Percentiles rank a stretch among this genome's conserved stretches.
phyloP scores from a whole-genome alignment of 2,797 vertebrate genomes.

The Eospalax fontanierii region DNA sequence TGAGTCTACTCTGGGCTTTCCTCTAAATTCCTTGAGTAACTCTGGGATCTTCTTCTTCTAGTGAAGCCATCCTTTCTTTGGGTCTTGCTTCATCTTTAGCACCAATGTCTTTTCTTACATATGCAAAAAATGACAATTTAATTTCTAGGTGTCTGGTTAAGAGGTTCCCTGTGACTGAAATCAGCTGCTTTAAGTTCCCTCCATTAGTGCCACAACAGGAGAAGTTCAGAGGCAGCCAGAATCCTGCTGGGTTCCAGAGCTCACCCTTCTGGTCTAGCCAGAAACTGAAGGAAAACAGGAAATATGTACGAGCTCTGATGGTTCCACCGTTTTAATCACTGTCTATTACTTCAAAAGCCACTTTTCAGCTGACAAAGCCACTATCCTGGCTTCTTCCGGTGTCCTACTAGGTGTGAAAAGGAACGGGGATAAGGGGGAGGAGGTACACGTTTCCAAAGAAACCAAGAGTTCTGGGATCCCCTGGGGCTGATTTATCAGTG shows the following conservation, averaged over 20 bases:
- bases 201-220: conserved; percentile 62
- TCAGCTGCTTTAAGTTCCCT: conserved; percentile 45
- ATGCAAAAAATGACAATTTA: conserved; percentile 53
- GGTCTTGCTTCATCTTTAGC: conserved; percentile 73
- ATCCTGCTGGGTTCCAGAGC: conserved; percentile 41
- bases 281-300: conserved; percentile 72
- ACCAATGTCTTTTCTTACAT: conserved; percentile 78
- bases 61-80: conserved; percentile 48
- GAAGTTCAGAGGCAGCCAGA: conserved; percentile 59
- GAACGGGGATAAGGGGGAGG: conserved; percentile 71
- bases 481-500: neutral
- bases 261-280: neutral
- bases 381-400: conserved; percentile 70
- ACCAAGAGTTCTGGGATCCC: conserved; percentile 54
- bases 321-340: neutral
- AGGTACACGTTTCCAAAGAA: conserved; percentile 82
- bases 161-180: conserved; percentile 35
- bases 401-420: conserved; percentile 63
- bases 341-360: conserved; percentile 56
- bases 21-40: conserved; percentile 34
- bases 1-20: conserved; percentile 14
- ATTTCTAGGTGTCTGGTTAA: conserved; percentile 50
- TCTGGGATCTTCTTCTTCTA: conserved; percentile 39
- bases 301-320: conserved; percentile 7
- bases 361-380: conserved; percentile 66